A percentile compares a stretch with the other conserved stretches of the same genome.
These are phyloP conservation scores for Delia radicum DNA, from an alignment of 1,140 invertebrate species.

Conservation along the genomic window DNA sequence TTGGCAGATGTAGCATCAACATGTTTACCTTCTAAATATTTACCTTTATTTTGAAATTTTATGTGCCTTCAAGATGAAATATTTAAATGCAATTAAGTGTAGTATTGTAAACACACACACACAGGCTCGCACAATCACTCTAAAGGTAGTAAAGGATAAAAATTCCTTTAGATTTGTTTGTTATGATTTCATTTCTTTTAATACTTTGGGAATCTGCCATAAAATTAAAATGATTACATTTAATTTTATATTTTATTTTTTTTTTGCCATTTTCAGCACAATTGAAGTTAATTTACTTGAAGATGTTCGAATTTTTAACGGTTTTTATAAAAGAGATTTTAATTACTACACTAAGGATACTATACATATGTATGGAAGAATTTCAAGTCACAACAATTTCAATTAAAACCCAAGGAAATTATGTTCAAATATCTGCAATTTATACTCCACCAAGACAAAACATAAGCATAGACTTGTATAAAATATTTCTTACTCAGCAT, in stretches of 20 bases:
- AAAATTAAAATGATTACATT: background rate
- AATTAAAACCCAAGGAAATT: too few species aligned
- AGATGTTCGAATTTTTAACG: background rate
- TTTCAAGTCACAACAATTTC: too few species aligned
- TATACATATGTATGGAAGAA: too few species aligned
- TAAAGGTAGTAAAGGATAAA: background rate
- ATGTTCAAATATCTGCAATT: too few species aligned
- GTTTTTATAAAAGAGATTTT: background rate
- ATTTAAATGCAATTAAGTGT: background rate
- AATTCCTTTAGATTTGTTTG: background rate
- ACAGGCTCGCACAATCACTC: background rate
- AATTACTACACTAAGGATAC: too few species aligned
- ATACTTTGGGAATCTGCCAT: background rate
- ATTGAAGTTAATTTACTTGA: background rate
- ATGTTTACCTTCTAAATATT: conserved; percentile 27
- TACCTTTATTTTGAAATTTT: background rate
- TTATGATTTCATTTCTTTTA: background rate
- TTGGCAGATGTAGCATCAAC: conserved; percentile 51
- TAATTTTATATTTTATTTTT: too few species aligned
- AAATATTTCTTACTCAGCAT: too few species aligned
- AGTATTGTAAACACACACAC: background rate
- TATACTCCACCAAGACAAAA: too few species aligned
- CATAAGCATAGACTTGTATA: too few species aligned
- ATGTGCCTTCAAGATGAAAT: background rate
- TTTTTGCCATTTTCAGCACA: background rate